Conservation (phyloP, 2,797 vertebrate genomes). For the Emys orbicularis region DNA sequence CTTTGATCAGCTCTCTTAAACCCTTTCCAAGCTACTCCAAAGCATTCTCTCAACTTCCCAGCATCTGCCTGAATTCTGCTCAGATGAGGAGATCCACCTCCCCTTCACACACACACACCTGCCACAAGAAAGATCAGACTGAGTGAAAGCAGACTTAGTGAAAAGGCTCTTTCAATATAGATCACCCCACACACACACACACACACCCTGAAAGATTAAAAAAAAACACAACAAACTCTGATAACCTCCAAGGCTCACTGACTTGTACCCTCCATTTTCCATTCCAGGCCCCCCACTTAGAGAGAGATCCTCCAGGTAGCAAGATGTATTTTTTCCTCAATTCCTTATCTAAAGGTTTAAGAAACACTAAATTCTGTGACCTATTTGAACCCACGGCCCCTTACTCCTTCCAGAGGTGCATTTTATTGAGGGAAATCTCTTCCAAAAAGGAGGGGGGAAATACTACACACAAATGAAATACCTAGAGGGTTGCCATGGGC, state of each 20-base stretch:
- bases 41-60: background rate
- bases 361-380: conserved; percentile 54
- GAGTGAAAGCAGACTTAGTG: conserved; percentile 73
- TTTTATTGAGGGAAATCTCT: conserved; percentile 71
- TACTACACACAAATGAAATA: conserved; percentile 74
- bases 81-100: conserved; percentile 28
- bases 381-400: conserved; percentile 67
- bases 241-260: conserved; percentile 65
- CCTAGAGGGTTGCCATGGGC: conserved; percentile 69
- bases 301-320: background rate
- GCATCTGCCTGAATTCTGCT: conserved; percentile 7
- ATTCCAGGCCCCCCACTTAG: background rate
- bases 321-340: background rate
- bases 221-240: conserved; percentile 71
- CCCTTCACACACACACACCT: conserved; percentile 25
- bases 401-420: conserved; percentile 75
- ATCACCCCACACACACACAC: background rate
- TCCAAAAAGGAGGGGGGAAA: conserved; percentile 71
- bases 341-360: background rate
- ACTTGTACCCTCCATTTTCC: conserved; percentile 56
- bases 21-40: conserved; percentile 46
- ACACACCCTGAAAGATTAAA: conserved; percentile 57
- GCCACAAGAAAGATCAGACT: conserved; percentile 67
- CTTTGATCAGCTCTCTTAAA: background rate
- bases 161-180: conserved; percentile 69